Conservation (phyloP, 2,113 vertebrate species). For the Aphyosemion australe region DNA sequence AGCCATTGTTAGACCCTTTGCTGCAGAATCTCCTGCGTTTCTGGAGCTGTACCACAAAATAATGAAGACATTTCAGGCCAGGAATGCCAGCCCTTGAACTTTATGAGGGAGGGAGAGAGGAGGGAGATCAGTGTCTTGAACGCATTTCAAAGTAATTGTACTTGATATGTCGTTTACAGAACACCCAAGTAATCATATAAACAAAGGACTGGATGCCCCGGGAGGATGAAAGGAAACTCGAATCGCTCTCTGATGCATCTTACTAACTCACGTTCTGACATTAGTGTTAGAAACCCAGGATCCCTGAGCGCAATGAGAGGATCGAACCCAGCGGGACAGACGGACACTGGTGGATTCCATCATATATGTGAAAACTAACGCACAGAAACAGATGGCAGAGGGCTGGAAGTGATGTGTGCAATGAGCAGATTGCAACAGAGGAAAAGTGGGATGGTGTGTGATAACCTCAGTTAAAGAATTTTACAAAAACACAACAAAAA, state of each 20-base stretch:
- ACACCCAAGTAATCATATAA: constrained; percentile 81
- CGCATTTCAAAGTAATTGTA: constrained; percentile 79
- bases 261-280: constrained; percentile 68
- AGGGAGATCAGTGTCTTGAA: constrained; percentile 69
- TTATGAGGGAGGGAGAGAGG: constrained; percentile 50
- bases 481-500: constrained; percentile 43
- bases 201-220: constrained; percentile 73
- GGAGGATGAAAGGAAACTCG: constrained; percentile 74
- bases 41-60: constrained; percentile 49
- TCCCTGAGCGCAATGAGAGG: constrained; percentile 46
- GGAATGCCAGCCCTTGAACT: constrained; percentile 73
- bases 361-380: constrained; percentile 50
- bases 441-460: not conserved
- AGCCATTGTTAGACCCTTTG: not conserved
- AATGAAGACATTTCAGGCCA: constrained; percentile 59
- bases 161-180: constrained; percentile 80
- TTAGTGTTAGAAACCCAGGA: constrained; percentile 44
- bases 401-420: constrained; percentile 61
- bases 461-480: constrained; percentile 48
- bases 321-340: constrained; percentile 57
- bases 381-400: constrained; percentile 58
- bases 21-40: constrained; percentile 28
- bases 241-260: constrained; percentile 70
- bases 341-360: constrained; percentile 44
- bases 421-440: constrained; percentile 55